These are phyloP conservation scores for Tiliacea aurago DNA, from an alignment of 2,888 invertebrate species.

Conservation along the genomic window DNA sequence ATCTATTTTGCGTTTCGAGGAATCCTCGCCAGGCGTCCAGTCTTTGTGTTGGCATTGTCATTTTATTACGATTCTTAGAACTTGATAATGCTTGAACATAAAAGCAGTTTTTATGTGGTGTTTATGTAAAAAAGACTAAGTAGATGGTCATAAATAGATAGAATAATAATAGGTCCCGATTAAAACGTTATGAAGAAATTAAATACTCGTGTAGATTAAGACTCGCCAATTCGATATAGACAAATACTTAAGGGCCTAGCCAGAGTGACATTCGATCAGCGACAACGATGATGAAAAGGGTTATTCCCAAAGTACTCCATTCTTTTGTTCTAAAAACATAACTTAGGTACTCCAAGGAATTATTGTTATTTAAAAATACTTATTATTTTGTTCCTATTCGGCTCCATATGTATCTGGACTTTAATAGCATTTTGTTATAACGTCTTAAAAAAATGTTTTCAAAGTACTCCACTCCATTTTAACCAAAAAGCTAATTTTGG, in stretches of 20 bases:
- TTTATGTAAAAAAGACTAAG: not conserved
- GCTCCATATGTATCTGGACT: too few species aligned
- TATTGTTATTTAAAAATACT: too few species aligned
- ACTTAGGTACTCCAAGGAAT: too few species aligned
- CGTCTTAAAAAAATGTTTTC: too few species aligned
- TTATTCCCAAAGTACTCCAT: too few species aligned
- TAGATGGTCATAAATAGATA: not conserved
- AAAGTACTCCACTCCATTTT: too few species aligned
- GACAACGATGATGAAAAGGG: not conserved
- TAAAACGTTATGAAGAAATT: not conserved
- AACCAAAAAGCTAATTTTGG: too few species aligned
- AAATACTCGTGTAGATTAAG: not conserved
- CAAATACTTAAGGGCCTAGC: not conserved
- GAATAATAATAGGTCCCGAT: not conserved
- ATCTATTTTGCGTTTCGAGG: not conserved
- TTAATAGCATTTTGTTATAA: too few species aligned
- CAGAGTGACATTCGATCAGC: not conserved
- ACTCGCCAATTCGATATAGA: not conserved
- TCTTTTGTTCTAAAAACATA: too few species aligned
- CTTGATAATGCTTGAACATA: not conserved
- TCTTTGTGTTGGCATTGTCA: not conserved
- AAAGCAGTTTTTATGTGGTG: not conserved
- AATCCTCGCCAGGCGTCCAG: not conserved
- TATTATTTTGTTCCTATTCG: too few species aligned
- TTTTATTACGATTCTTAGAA: not conserved